Conservation (phyloP, 2,797 vertebrate species). For the Limosa lapponica region DNA sequence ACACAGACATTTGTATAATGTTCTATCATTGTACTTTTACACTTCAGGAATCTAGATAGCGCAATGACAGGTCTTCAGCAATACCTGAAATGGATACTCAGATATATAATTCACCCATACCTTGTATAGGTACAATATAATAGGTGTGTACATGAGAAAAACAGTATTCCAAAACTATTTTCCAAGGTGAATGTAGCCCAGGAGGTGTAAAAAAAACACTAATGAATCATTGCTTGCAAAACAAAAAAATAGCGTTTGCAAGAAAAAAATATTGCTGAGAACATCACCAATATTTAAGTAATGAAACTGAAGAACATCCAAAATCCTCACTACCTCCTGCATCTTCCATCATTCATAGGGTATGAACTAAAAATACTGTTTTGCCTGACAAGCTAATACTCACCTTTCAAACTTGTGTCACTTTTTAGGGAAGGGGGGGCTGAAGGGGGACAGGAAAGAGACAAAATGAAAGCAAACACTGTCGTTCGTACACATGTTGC, state of each 20-base stretch:
- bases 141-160: background rate
- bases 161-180: background rate
- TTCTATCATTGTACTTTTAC: background rate
- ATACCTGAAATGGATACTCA: background rate
- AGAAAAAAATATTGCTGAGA: background rate
- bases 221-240: background rate
- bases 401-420: slow-evolving; percentile 50
- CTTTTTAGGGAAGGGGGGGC: background rate
- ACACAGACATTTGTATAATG: background rate
- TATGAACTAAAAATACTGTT: slow-evolving; percentile 41
- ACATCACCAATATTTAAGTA: background rate
- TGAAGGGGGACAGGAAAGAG: background rate
- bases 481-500: slow-evolving; percentile 11
- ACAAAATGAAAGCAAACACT: slow-evolving; percentile 24
- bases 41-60: background rate
- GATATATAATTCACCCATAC: background rate
- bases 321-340: background rate
- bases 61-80: background rate
- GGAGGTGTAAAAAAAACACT: background rate
- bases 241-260: background rate
- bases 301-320: background rate
- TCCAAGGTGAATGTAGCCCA: background rate
- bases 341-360: background rate
- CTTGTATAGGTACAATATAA: background rate
- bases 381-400: slow-evolving; percentile 48